Evolutionary conservation across 2,888 invertebrate genomes (phyloP).

Genomic region (Cybosia mesomella): DNA sequence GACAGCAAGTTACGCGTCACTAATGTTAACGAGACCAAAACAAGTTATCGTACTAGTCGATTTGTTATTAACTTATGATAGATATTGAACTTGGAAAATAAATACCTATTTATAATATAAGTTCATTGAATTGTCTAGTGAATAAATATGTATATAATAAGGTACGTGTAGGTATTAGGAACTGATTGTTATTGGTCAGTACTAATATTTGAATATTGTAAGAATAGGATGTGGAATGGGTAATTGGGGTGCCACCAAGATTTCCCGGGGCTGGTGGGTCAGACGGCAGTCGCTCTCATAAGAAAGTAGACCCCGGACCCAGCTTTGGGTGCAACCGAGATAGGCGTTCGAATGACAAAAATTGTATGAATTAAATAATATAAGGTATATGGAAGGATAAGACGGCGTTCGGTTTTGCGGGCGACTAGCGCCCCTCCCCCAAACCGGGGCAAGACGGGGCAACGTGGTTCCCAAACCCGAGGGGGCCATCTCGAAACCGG

Average conservation of each 20-base stretch:
- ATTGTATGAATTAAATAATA: too few species aligned
- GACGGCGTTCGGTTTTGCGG: too few species aligned
- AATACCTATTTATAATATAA: not conserved
- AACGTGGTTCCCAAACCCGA: too few species aligned
- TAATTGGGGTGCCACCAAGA: not conserved
- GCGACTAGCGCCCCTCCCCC: too few species aligned
- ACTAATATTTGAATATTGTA: constrained; percentile 1
- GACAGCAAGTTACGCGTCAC: not conserved
- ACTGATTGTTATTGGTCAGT: not conserved
- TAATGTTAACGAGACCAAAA: not conserved
- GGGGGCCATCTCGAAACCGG: too few species aligned
- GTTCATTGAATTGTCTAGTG: constrained; percentile 10
- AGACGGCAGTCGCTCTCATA: too few species aligned
- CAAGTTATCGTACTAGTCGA: not conserved
- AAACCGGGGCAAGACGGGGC: too few species aligned
- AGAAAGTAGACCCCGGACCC: too few species aligned
- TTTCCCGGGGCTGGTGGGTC: too few species aligned
- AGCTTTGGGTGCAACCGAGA: too few species aligned
- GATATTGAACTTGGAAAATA: not conserved
- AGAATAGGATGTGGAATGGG: not conserved
- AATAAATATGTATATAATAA: not conserved
- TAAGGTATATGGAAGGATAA: too few species aligned
- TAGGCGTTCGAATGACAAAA: too few species aligned
- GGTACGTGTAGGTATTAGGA: not conserved
- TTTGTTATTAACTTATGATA: not conserved